These are phyloP conservation scores for Leptopilina boulardi DNA, from an alignment of 1,140 invertebrate species.

Conservation along the genomic window DNA sequence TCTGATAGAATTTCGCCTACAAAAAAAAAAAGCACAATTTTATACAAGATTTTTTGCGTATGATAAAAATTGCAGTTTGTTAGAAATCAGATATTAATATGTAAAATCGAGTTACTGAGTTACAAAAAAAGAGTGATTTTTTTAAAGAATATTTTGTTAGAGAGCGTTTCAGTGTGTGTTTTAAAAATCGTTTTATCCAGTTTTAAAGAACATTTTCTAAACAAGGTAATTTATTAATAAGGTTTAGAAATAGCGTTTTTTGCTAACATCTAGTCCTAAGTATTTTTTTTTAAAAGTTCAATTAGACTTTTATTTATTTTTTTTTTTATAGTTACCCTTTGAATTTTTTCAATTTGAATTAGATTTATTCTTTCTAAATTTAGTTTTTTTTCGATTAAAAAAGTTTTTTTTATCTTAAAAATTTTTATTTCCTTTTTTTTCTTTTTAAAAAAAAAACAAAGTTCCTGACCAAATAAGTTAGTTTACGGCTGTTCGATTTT, in stretches of 20 bases:
- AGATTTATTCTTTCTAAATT: not conserved
- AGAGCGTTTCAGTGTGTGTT: slow-evolving; percentile 39
- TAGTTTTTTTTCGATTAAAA: not conserved
- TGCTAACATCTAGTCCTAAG: not conserved
- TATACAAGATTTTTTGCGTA: slow-evolving; percentile 3
- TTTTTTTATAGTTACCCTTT: not conserved
- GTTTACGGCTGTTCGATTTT: not conserved
- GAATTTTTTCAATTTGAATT: not conserved
- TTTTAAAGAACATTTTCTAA: slow-evolving; percentile 43
- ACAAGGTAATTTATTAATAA: slow-evolving; percentile 25
- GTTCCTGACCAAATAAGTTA: not conserved
- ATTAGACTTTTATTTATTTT: not conserved
- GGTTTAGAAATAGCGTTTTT: slow-evolving; percentile 23
- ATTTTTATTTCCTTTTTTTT: slow-evolving; percentile 14
- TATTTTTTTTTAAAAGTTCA: not conserved
- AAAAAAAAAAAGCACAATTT: not conserved
- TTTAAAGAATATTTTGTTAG: slow-evolving; percentile 37
- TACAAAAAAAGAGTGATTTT: slow-evolving; percentile 50
- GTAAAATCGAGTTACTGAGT: slow-evolving; percentile 65
- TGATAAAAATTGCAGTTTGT: not conserved
- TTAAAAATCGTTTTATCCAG: slow-evolving; percentile 66
- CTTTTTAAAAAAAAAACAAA: slow-evolving; percentile 2
- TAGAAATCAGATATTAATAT: slow-evolving; percentile 49
- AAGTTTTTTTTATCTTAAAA: not conserved
- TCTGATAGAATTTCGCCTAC: not conserved